Base-by-base conservation (phyloP, 2,888 invertebrate genomes). In the Luperina testacea region DNA sequence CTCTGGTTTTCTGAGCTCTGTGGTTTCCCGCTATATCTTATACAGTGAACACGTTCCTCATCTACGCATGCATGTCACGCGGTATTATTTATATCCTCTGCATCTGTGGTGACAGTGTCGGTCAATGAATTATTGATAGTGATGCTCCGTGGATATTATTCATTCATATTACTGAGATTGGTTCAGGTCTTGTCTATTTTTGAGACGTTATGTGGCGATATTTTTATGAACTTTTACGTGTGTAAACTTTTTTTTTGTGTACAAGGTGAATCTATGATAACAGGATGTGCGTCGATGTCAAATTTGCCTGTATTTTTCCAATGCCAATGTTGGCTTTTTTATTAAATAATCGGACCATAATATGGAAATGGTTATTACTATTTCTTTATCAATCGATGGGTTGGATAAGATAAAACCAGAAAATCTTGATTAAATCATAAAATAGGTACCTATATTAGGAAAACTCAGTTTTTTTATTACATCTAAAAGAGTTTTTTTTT, bases 61-160 rank as follows among this genome's bases (percentile, higher is more conserved):
- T 70, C 86, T 87, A 87, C 80, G 81, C 77, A 89, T 74, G 83
- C 86, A 78, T 76, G 88, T 88, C 90, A 89, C 86, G 86, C 71
- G 73, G n/a, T 75, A 80, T 91, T 92, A 92, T 92, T 91, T 91
- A 92, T 90, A 90, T 88, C 86, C 83, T 89, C 88, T 89, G 86
- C 90, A 90, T 84, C 86, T 89, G 88, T 87, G 88, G 85, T 87
- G 91, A 91, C 91, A 87, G 89, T 90, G 88, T 87, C 80, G 85
- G 88, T 87, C 88, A 87, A 91, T 91, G 89, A 90, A 90, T 92
- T 89, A 91, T 90, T 89, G 89, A 90, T 90, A 86, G 78, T 72
- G 72, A 86, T 82, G 80, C 77, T 51, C 67, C 53, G 63, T 32
- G 32, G 76, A 83, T 81, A 78, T 89, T 78, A 84, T 83, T 79